Evolutionary conservation across 2,113 vertebrate genomes (phyloP).

Genomic region (Vulpes vulpes): DNA sequence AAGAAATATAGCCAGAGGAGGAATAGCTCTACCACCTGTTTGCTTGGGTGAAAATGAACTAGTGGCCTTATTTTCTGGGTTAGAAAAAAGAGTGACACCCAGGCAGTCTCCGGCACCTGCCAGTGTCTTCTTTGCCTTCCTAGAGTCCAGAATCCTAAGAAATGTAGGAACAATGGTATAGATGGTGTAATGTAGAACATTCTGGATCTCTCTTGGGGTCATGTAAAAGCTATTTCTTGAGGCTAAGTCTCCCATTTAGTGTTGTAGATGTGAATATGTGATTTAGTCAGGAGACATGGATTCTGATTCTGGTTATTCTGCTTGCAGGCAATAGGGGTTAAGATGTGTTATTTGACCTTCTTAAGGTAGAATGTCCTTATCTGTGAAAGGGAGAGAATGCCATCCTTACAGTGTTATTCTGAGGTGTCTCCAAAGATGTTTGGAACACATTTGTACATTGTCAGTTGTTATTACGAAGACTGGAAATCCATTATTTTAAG

Average conservation of each 20-base stretch:
- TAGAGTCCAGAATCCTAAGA: background rate
- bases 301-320: background rate
- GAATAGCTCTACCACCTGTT: background rate
- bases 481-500: background rate
- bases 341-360: background rate
- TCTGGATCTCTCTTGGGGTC: background rate
- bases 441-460: background rate
- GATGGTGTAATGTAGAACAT: background rate
- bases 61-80: background rate
- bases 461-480: background rate
- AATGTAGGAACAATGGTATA: background rate
- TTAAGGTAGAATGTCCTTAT: background rate
- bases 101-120: background rate
- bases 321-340: background rate
- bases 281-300: background rate
- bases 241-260: background rate
- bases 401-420: background rate
- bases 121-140: background rate
- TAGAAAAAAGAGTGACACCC: background rate
- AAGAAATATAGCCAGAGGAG: background rate
- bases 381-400: background rate
- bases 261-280: background rate
- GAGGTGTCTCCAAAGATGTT: background rate
- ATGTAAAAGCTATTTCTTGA: background rate
- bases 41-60: background rate